Percentiles rank a stretch among this genome's conserved stretches.
Conservation (phyloP, 92 coral and sea anemone genomes). For the Heteractis magnifica region DNA sequence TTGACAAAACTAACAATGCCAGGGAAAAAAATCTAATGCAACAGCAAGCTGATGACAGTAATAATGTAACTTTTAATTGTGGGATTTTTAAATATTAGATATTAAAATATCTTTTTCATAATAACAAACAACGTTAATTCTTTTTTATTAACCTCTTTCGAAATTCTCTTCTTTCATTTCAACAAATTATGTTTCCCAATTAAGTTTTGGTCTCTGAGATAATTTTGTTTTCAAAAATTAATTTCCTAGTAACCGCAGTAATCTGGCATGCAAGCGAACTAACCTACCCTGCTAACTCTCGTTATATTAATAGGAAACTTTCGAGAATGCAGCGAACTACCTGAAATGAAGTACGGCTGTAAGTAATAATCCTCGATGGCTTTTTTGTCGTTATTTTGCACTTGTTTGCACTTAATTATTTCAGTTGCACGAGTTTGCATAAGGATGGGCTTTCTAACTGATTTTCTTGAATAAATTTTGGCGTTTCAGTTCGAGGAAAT, state of each 20-base stretch:
- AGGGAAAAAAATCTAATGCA: too few species aligned
- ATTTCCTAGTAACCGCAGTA: background rate
- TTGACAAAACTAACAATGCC: too few species aligned
- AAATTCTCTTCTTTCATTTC: background rate
- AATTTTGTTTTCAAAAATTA: too few species aligned
- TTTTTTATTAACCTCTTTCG: too few species aligned
- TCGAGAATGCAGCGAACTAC: slow-evolving; percentile 63
- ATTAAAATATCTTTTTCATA: too few species aligned
- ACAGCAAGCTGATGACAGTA: too few species aligned
- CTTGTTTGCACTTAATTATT: slow-evolving; percentile 8
- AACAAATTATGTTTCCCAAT: background rate
- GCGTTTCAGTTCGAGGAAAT: background rate
- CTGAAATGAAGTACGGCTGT: slow-evolving; percentile 62
- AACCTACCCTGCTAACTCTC: slow-evolving; percentile 11
- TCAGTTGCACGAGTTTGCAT: slow-evolving; percentile 37
- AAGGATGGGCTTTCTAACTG: slow-evolving; percentile 16
- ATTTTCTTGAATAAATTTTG: background rate
- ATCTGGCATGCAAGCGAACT: background rate
- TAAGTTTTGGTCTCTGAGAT: background rate
- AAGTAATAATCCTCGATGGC: slow-evolving; percentile 50
- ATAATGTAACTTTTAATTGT: too few species aligned
- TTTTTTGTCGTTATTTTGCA: slow-evolving; percentile 22
- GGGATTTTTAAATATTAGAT: too few species aligned
- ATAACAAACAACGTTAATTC: too few species aligned
- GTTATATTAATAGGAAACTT: slow-evolving; percentile 54